Conservation (phyloP, 2,797 vertebrate species). For the Hipposideros larvatus region DNA sequence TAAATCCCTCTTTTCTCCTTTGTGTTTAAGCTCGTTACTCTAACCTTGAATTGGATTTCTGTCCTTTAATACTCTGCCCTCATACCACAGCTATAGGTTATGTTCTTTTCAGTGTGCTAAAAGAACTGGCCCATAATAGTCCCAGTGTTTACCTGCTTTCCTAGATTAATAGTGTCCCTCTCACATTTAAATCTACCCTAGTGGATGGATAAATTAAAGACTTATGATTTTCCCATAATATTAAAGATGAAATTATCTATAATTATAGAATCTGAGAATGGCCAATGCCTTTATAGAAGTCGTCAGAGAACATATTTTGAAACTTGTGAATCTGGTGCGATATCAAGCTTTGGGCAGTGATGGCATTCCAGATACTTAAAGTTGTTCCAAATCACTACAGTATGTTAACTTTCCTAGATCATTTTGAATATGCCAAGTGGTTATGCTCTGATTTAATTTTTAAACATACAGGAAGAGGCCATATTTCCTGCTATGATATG, state of each 20-base stretch:
- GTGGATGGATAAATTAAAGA: background rate
- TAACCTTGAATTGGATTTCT: background rate
- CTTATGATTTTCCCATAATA: background rate
- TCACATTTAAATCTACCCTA: background rate
- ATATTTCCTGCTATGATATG: slow-evolving; percentile 68
- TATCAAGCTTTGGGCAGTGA: slow-evolving; percentile 51
- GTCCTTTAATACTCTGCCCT: background rate
- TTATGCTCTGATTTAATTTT: slow-evolving; percentile 74
- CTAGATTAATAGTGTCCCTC: background rate
- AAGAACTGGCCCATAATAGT: background rate
- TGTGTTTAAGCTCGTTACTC: background rate
- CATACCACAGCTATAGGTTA: background rate
- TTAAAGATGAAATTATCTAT: background rate
- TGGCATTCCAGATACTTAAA: slow-evolving; percentile 58
- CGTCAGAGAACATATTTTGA: slow-evolving; percentile 58
- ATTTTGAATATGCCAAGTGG: slow-evolving; percentile 66
- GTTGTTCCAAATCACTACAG: slow-evolving; percentile 71
- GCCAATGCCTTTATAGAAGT: slow-evolving; percentile 52
- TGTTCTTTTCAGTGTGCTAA: background rate
- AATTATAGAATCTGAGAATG: slow-evolving; percentile 28
- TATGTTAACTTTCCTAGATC: slow-evolving; percentile 66
- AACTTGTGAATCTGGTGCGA: slow-evolving; percentile 37
- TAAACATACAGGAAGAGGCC: slow-evolving; percentile 57
- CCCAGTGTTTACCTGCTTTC: background rate
- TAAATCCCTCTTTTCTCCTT: background rate